Conservation (phyloP, 2,888 invertebrate species). For the Ormyrus nitidulus region DNA sequence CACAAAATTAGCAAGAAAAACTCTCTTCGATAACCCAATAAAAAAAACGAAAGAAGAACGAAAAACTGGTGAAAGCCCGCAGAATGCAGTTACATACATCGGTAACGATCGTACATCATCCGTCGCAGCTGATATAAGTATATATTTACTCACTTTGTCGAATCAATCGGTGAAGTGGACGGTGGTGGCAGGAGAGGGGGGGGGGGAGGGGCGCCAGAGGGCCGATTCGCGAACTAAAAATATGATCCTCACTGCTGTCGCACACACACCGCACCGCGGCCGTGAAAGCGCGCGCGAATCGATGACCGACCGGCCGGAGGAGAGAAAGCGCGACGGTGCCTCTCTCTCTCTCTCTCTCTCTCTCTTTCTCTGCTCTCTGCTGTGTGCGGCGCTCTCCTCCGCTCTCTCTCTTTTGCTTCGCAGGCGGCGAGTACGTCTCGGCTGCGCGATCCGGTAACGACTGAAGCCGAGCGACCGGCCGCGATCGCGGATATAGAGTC, state of each 20-base stretch:
- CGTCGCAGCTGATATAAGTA: neutral
- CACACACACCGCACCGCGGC: neutral
- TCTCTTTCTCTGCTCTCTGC: neutral
- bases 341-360: constrained; percentile 14
- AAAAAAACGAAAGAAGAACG: too few species aligned
- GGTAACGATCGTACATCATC: too few species aligned
- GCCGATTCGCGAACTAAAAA: constrained; percentile 13
- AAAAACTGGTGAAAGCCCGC: too few species aligned
- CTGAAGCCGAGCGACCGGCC: constrained; percentile 14
- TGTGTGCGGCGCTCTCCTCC: too few species aligned
- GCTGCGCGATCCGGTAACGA: constrained; percentile 16
- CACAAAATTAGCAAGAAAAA: too few species aligned
- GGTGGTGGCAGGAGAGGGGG: neutral
- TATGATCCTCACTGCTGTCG: constrained; percentile 2
- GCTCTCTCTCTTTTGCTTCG: too few species aligned
- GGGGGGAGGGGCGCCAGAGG: neutral
- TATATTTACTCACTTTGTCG: neutral
- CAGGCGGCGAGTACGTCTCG: neutral
- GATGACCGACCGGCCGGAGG: neutral
- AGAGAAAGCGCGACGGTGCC: neutral
- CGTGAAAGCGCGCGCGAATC: constrained; percentile 7
- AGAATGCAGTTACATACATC: too few species aligned
- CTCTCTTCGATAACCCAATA: too few species aligned
- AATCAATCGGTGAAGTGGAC: neutral
- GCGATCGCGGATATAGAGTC: constrained; percentile 7